These are phyloP conservation scores for Drosophila macrospina DNA, from an alignment of 2,888 invertebrate species.

Conservation along the genomic window DNA sequence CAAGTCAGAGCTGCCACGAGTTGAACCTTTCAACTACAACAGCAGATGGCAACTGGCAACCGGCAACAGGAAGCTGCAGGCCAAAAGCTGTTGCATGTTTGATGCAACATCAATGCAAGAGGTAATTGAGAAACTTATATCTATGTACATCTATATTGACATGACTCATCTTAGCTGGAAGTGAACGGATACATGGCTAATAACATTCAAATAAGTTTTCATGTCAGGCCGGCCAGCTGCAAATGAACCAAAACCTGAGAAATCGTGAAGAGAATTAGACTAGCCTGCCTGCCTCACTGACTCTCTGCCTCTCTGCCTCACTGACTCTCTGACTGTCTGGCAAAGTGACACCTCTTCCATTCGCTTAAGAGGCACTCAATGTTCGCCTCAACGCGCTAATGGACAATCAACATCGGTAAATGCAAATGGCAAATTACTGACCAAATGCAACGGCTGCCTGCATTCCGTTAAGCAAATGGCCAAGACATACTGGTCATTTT, in stretches of 20 bases:
- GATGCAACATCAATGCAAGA: conserved; percentile 2
- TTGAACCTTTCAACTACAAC: conserved; percentile 16
- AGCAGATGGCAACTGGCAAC: neutral
- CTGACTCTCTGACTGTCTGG: conserved; percentile 3
- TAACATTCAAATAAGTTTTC: conserved; percentile 66
- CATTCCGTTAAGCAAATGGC: conserved; percentile 47
- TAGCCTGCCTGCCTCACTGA: conserved; percentile 16
- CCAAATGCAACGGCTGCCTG: conserved; percentile 50
- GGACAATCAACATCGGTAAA: conserved; percentile 65
- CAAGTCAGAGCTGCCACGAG: conserved; percentile 19
- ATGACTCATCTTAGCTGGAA: conserved; percentile 50
- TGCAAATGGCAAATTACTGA: conserved; percentile 63
- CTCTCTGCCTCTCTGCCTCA: neutral
- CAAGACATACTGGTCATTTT: neutral
- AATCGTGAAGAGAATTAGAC: conserved; percentile 20
- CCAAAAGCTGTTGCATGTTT: conserved; percentile 22
- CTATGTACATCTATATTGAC: conserved; percentile 31
- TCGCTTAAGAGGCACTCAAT: conserved; percentile 42
- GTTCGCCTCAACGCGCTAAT: conserved; percentile 62
- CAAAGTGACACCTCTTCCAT: conserved; percentile 66
- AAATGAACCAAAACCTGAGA: conserved; percentile 20
- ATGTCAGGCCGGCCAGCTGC: conserved; percentile 54
- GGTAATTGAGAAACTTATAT: too few relatives aligned
- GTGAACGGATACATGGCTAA: conserved; percentile 59
- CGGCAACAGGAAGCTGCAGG: conserved; percentile 17